These are phyloP conservation scores for Hydropotes inermis DNA, from an alignment of 2,113 vertebrate species.

Conservation along the genomic window DNA sequence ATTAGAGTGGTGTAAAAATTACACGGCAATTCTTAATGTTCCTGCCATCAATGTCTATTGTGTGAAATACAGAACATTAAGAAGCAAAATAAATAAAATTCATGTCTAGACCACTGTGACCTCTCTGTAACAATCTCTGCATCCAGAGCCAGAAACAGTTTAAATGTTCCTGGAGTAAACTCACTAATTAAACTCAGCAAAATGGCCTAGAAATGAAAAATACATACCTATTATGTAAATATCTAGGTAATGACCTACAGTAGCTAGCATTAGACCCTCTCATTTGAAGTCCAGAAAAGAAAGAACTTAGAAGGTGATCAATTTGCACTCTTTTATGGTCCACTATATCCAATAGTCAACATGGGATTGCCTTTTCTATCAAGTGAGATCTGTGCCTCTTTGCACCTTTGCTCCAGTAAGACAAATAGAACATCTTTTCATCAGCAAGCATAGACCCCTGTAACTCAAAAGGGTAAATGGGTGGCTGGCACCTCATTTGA, in stretches of 20 bases:
- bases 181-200: constrained; percentile 65
- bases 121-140: constrained; percentile 54
- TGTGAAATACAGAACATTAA: constrained; percentile 48
- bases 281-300: background rate
- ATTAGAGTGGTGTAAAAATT: constrained; percentile 76
- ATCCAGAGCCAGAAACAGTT: constrained; percentile 48
- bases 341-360: background rate
- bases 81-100: constrained; percentile 62
- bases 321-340: background rate
- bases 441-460: constrained; percentile 17
- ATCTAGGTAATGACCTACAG: background rate
- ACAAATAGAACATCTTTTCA: constrained; percentile 47
- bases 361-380: background rate
- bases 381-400: background rate
- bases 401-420: constrained; percentile 26
- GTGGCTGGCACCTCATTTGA: constrained; percentile 47
- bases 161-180: constrained; percentile 63
- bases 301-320: background rate
- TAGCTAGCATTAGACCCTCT: background rate
- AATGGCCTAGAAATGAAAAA: constrained; percentile 45
- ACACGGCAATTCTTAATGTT: constrained; percentile 55
- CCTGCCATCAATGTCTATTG: constrained; percentile 73
- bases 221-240: background rate
- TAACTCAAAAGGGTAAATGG: constrained; percentile 32
- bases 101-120: constrained; percentile 54